Evolutionary conservation across 2,888 invertebrate species (phyloP).

Genomic region (Conops quadrifasciatus): DNA sequence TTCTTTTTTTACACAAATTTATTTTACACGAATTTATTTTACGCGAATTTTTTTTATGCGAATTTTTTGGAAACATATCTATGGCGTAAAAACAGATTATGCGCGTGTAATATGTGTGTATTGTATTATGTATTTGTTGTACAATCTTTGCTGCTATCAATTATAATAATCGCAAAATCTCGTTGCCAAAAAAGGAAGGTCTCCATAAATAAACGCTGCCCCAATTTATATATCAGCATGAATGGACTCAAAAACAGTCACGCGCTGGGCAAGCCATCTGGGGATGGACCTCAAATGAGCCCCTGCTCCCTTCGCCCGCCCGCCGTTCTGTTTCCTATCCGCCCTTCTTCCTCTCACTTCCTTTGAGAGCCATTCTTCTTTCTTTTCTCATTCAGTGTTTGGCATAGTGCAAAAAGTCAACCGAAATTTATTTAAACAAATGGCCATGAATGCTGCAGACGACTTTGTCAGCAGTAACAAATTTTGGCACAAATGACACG

Average conservation of each 20-base stretch:
- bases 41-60: too few species aligned
- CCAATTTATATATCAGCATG: background rate
- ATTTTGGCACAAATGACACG: slow-evolving; percentile 36
- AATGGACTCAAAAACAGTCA: slow-evolving; percentile 10
- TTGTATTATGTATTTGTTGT: background rate
- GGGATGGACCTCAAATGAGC: background rate
- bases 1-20: too few species aligned
- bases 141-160: slow-evolving; percentile 2
- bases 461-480: slow-evolving; percentile 34
- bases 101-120: background rate
- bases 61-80: too few species aligned
- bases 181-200: background rate
- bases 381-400: background rate
- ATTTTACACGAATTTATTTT: too few species aligned
- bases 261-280: background rate
- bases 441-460: slow-evolving; percentile 28
- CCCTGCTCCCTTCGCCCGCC: background rate
- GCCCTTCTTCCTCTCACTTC: background rate
- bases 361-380: background rate
- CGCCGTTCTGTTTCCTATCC: too few species aligned
- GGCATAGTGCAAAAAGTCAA: slow-evolving; percentile 7
- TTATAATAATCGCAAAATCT: slow-evolving; percentile 4
- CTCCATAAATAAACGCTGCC: slow-evolving; percentile 1
- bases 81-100: too few species aligned
- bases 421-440: slow-evolving; percentile 33